phyloP scores from a whole-genome alignment of 2,113 vertebrate species.

The Isichthys henryi region DNA sequence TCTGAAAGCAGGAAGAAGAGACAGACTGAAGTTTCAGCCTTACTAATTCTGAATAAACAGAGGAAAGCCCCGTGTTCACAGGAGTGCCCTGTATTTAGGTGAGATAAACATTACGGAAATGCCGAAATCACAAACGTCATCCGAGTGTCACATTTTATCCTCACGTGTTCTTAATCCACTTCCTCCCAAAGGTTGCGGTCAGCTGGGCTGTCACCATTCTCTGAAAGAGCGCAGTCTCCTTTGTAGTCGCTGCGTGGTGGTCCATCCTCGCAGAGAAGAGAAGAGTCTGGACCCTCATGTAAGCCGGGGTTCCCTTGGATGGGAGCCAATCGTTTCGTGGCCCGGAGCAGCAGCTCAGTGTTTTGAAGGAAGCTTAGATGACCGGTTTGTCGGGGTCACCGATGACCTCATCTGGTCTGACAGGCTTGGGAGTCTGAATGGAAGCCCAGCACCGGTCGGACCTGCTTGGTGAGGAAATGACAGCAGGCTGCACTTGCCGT shows the following conservation, averaged over 20 bases:
- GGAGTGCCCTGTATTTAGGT: background rate
- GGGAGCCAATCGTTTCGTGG: background rate
- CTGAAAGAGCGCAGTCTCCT: background rate
- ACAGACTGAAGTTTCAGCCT: background rate
- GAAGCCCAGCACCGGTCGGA: background rate
- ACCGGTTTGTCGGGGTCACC: constrained; percentile 5
- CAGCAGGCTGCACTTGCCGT: background rate
- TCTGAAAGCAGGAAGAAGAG: background rate
- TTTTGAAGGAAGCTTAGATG: background rate
- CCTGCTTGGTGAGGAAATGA: constrained; percentile 10
- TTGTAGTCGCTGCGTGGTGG: background rate
- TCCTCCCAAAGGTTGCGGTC: background rate
- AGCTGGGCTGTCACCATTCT: background rate
- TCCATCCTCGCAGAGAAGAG: background rate
- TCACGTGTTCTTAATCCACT: background rate
- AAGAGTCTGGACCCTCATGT: background rate
- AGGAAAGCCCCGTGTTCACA: background rate
- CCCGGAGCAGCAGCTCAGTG: background rate
- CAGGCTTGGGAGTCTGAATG: background rate
- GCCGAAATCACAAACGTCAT: background rate
- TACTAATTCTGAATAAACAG: background rate
- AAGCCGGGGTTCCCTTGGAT: constrained; percentile 2
- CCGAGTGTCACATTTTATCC: background rate
- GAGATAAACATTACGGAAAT: background rate
- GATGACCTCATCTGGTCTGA: background rate